Base-by-base conservation (phyloP, 1,140 invertebrate species). In the Pseudomyrmex pallidus region DNA sequence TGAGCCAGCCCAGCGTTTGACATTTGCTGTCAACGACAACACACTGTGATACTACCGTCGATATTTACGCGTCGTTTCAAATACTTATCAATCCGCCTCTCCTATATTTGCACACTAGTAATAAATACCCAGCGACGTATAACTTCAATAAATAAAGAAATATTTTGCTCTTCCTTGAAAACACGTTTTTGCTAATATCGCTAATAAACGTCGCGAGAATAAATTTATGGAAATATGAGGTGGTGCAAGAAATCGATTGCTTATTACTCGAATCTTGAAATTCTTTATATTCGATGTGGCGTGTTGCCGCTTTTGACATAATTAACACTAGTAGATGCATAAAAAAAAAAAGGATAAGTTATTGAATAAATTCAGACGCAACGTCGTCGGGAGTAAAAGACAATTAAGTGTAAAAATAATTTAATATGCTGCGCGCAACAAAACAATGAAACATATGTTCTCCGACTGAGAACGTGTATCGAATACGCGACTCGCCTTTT, bases 401-500 rank as follows among this genome's bases (percentile, higher is more conserved):
- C 20, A 12, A 15, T 12, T 56, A 46, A 63, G 17, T 17, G 48
- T 56, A 66, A 56, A 66, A 25, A 25, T 15, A 64, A 44, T 64
- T 50, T n/a, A 78, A 70, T 48, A 57, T 10, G 54, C 54, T 48
- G 59, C 3, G n/a, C 7, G 22, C 52, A 57, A 48, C 12, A 25
- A 46, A 50, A 22, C 20, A 52, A 57, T 70, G 20, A 10, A 44
- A 57, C 61, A 76, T 56, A 56, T 68, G 54, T 78, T 78, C 70
- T 15, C 59, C 64, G 15, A 68, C 68, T 68, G 56, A 9, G 70
- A 59, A 78, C 64, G 44, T 48, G 54, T 70, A 68, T 35, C 76
- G 54, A 57, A 78, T 85, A 67, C 61, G 35, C 35, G 25, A 82
- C 17, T 61, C 62, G 62, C 44, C 56, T 17, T 48, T 80, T 68